These are phyloP conservation scores for Charina bottae DNA, from an alignment of 2,113 vertebrate genomes.

Conservation along the genomic window DNA sequence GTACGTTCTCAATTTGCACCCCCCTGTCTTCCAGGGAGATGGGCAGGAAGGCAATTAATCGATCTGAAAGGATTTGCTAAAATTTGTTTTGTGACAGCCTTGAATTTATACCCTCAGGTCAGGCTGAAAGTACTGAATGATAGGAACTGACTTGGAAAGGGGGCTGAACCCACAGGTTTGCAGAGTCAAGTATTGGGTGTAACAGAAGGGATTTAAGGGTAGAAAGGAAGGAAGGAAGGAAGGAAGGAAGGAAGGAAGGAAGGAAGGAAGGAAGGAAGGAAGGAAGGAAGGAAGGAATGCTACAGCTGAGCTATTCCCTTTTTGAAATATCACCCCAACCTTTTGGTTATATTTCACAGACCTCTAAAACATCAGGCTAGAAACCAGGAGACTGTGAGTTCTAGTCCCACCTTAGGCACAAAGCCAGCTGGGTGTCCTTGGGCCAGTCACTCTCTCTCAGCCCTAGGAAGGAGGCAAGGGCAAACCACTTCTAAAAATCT, in stretches of 20 bases:
- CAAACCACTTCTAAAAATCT: neutral
- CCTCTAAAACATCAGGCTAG: neutral
- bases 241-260: neutral
- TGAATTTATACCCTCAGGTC: neutral
- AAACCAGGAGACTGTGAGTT: neutral
- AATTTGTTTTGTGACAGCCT: neutral
- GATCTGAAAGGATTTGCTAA: neutral
- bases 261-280: no score
- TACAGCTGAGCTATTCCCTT: no score
- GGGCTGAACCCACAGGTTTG: neutral
- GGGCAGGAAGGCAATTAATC: neutral
- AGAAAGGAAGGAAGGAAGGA: fast-evolving
- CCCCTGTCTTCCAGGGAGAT: neutral
- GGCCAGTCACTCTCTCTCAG: neutral
- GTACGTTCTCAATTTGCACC: neutral
- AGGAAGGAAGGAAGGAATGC: no score
- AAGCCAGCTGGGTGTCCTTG: neutral
- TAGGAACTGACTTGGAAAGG: neutral
- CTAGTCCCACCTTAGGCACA: neutral
- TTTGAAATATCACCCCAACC: neutral
- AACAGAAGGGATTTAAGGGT: neutral
- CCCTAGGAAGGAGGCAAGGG: neutral
- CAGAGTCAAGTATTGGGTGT: neutral
- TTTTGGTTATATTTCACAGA: neutral
- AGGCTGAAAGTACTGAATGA: neutral